A percentile compares a stretch with the other conserved stretches of the same genome.
These are phyloP conservation scores for Lucilia cuprina DNA, from an alignment of 1,140 invertebrate species.

Conservation along the genomic window DNA sequence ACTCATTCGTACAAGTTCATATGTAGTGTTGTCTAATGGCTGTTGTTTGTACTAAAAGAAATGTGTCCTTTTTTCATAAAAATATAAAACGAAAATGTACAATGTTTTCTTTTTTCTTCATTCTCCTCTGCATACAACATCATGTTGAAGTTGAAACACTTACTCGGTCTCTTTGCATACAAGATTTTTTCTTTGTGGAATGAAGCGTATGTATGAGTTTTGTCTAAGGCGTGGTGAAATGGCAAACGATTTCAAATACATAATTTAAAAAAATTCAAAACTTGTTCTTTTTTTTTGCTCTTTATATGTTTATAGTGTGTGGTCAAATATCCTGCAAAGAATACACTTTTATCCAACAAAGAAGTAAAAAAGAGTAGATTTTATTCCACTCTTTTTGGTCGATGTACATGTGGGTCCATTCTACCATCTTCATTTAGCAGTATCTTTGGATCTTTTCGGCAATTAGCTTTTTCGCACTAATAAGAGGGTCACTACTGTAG, in stretches of 20 bases:
- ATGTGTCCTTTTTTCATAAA: conserved; percentile 4
- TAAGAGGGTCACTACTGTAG: no score
- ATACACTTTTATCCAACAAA: no score
- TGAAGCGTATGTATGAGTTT: neutral
- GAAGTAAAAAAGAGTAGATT: no score
- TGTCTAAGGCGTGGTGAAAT: neutral
- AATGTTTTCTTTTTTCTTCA: neutral
- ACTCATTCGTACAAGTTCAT: neutral
- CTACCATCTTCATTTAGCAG: no score
- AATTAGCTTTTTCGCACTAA: no score
- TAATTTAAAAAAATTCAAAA: neutral
- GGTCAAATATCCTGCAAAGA: neutral
- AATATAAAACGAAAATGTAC: neutral
- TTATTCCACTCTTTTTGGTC: no score
- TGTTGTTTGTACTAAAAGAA: neutral
- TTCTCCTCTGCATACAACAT: neutral
- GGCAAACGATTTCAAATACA: conserved; percentile 8
- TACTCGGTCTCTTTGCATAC: conserved; percentile 1
- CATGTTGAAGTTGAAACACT: conserved; percentile 6
- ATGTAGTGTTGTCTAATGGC: neutral
- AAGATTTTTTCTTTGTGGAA: neutral
- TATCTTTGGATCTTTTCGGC: no score
- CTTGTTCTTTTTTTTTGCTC: neutral
- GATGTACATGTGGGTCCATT: no score
- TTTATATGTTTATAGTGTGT: neutral